These are phyloP conservation scores for Ondatra zibethicus DNA, from an alignment of 2,113 vertebrate genomes.

Conservation along the genomic window DNA sequence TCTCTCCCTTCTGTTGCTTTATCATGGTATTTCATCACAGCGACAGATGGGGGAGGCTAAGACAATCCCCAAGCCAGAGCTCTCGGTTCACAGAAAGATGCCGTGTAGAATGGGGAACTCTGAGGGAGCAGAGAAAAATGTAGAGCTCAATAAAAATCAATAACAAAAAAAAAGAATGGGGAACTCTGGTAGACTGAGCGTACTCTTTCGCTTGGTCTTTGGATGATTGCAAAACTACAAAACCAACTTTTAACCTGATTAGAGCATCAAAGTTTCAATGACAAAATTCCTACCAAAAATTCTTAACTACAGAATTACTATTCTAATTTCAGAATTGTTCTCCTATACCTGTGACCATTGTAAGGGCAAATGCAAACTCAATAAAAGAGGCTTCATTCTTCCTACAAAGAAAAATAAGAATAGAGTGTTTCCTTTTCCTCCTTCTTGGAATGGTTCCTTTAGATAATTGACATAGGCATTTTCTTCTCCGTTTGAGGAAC, in stretches of 20 bases:
- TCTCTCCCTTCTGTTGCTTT: neutral
- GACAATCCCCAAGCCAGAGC: neutral
- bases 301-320: neutral
- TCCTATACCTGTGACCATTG: neutral
- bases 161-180: neutral
- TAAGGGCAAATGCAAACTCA: neutral
- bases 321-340: conserved; percentile 19
- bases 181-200: neutral
- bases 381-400: neutral
- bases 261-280: neutral
- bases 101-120: neutral
- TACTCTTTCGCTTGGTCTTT: neutral
- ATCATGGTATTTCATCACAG: neutral
- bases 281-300: conserved; percentile 13
- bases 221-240: neutral
- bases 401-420: neutral
- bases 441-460: neutral
- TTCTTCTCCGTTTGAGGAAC: neutral
- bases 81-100: neutral
- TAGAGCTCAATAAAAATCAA: too few relatives aligned
- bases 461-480: neutral
- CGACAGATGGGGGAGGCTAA: neutral
- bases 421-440: neutral
- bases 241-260: conserved; percentile 7
- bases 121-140: too few relatives aligned